phyloP scores from a whole-genome alignment of 2,113 vertebrate species.

The Xiphorhynchus elegans region DNA sequence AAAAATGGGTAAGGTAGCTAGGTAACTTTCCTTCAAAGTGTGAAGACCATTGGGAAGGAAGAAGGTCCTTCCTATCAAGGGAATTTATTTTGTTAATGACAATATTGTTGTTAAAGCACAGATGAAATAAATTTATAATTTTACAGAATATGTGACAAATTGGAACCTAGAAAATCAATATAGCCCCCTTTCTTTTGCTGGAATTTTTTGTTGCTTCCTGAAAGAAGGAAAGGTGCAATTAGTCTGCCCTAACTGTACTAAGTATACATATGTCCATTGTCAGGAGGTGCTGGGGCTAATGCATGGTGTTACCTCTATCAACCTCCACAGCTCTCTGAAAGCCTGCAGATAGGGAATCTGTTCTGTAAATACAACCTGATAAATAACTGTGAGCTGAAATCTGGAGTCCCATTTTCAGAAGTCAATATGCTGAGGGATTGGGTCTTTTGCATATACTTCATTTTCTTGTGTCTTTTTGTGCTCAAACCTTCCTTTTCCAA shows the following conservation, averaged over 20 bases:
- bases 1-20: background rate
- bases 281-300: background rate
- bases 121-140: background rate
- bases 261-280: too few relatives aligned
- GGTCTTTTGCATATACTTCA: background rate
- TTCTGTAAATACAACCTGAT: background rate
- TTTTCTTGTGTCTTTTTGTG: background rate
- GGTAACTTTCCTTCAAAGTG: background rate
- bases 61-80: background rate
- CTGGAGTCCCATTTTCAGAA: background rate
- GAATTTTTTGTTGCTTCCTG: background rate
- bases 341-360: background rate
- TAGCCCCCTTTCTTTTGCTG: background rate
- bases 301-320: background rate
- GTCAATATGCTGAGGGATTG: fast-evolving
- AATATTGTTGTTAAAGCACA: background rate
- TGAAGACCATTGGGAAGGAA: background rate
- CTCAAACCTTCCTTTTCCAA: background rate
- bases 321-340: background rate
- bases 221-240: background rate
- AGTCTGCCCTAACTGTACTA: background rate
- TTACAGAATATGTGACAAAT: background rate
- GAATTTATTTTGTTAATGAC: background rate
- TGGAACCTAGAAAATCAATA: background rate
- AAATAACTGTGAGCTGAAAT: background rate